Percentiles rank a stretch among this genome's conserved stretches.
These are phyloP conservation scores for Coluber constrictor DNA, from an alignment of 2,797 vertebrate species.

Conservation along the genomic window DNA sequence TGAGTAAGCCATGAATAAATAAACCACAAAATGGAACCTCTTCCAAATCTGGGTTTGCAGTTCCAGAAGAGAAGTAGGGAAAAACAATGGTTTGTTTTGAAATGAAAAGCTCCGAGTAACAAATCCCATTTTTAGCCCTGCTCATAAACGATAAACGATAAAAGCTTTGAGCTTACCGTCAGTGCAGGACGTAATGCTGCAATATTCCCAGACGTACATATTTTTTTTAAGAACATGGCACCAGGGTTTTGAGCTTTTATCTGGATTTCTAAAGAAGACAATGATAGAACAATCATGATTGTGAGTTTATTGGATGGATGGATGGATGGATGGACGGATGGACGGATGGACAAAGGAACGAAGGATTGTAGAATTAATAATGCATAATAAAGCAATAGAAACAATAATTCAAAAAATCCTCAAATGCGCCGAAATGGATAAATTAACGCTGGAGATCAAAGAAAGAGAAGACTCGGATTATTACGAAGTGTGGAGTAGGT, in stretches of 20 bases:
- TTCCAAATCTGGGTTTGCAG: not conserved
- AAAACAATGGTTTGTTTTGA: not conserved
- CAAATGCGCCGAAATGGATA: too few relatives aligned
- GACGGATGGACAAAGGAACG: too few relatives aligned
- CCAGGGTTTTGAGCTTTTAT: constrained; percentile 83
- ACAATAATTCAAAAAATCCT: too few relatives aligned
- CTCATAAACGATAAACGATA: not conserved
- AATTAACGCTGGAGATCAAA: too few relatives aligned
- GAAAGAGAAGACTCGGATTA: too few relatives aligned
- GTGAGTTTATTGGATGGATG: not conserved
- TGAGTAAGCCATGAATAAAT: not conserved
- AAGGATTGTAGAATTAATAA: not conserved
- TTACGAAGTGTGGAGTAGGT: too few relatives aligned
- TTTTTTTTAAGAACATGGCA: constrained; percentile 84
- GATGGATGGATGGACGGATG: too few relatives aligned
- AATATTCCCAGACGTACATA: constrained; percentile 78
- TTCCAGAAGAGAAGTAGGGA: not conserved
- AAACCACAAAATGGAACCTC: not conserved
- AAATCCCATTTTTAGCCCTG: not conserved
- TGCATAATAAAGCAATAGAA: not conserved
- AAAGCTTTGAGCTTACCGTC: constrained; percentile 68
- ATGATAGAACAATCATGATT: not conserved
- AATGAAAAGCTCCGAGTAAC: not conserved
- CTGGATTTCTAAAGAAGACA: constrained; percentile 82
- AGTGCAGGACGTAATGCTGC: constrained; percentile 79